Conservation (phyloP, 2,113 vertebrate species). For the Corythornis cristatus region DNA sequence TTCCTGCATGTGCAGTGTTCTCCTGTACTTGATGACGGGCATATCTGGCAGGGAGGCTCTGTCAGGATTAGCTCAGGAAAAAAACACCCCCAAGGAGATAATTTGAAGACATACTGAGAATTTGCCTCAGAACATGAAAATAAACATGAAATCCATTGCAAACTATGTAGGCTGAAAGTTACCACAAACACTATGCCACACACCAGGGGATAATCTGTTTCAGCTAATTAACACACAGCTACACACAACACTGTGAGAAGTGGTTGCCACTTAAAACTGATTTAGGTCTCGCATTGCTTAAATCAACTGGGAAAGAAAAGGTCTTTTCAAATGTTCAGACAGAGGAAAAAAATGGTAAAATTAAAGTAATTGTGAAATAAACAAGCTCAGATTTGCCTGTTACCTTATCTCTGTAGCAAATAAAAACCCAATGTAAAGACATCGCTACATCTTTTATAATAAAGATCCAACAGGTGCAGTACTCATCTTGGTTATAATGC, state of each 20-base stretch:
- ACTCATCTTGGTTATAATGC: not conserved
- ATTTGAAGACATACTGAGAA: conserved; percentile 83
- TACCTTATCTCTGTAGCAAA: not conserved
- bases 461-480: not conserved
- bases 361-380: conserved; percentile 58
- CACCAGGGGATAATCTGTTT: conserved; percentile 76
- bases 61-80: conserved; percentile 80
- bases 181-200: conserved; percentile 50
- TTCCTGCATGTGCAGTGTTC: conserved; percentile 64
- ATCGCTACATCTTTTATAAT: not conserved
- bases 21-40: conserved; percentile 80
- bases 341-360: not conserved
- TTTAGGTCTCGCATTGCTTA: conserved; percentile 64
- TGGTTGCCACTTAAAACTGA: conserved; percentile 71
- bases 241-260: conserved; percentile 43
- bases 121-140: conserved; percentile 79
- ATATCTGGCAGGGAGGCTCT: conserved; percentile 78
- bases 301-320: conserved; percentile 60
- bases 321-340: conserved; percentile 42
- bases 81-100: conserved; percentile 79
- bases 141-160: conserved; percentile 76
- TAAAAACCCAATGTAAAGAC: not conserved
- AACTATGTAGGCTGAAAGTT: conserved; percentile 65
- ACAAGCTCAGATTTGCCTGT: not conserved
- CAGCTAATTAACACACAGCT: conserved; percentile 78